Conservation (phyloP, 2,888 invertebrate genomes). For the Drosophila multiciliata region DNA sequence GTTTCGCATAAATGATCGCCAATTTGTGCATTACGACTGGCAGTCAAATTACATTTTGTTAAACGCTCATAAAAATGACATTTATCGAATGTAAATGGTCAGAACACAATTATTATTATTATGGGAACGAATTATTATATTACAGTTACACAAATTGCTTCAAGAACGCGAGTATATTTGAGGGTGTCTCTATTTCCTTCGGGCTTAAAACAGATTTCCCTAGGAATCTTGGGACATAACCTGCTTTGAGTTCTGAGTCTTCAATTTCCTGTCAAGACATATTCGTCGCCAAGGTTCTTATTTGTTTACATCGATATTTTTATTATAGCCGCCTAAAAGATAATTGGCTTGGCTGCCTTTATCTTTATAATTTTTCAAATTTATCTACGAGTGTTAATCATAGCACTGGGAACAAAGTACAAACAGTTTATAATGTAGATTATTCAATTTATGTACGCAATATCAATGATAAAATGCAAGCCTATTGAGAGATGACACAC, state of each 20-base stretch:
- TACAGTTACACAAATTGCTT: background rate
- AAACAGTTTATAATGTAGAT: background rate
- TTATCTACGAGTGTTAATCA: background rate
- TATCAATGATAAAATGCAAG: conserved; percentile 18
- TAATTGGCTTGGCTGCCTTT: background rate
- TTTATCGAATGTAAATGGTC: background rate
- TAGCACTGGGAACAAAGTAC: background rate
- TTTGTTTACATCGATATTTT: background rate
- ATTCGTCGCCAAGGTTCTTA: background rate
- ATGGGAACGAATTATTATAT: background rate
- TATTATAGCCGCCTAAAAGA: background rate
- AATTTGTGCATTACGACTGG: conserved; percentile 35
- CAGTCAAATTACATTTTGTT: conserved; percentile 1
- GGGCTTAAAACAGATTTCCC: background rate
- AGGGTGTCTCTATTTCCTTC: background rate
- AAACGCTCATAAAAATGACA: background rate
- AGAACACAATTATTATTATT: background rate
- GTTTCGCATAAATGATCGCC: conserved; percentile 6
- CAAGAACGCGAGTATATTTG: background rate
- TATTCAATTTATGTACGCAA: conserved; percentile 4
- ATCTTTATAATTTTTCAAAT: background rate
- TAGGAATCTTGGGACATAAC: background rate
- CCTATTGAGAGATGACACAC: conserved; percentile 45
- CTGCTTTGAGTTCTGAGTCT: background rate
- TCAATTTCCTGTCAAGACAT: background rate